Percentiles rank a stretch among this genome's conserved stretches.
phyloP scores from a whole-genome alignment of 2,797 vertebrate species.

The Taeniopygia guttata region DNA sequence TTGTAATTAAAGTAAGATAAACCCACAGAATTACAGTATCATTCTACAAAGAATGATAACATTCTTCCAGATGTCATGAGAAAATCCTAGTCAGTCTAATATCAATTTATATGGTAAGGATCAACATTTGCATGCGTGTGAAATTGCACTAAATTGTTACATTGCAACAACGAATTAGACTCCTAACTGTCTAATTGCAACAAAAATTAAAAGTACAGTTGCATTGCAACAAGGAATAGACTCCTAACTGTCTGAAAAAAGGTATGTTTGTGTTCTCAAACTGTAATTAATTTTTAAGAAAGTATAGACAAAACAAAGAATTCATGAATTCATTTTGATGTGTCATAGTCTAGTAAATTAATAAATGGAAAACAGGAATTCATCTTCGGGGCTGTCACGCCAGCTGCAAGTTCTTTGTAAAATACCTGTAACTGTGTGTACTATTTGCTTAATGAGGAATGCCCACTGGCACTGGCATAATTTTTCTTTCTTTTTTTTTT shows the following conservation, averaged over 20 bases:
- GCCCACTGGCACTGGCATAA: not conserved
- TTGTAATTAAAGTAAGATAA: slow-evolving; percentile 43
- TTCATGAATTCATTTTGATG: not conserved
- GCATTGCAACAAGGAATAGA: not conserved
- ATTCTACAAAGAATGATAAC: not conserved
- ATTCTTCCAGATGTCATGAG: not conserved
- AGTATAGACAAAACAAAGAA: not conserved
- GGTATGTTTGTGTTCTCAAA: not conserved
- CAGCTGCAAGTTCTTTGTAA: not conserved
- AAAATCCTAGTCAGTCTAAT: not conserved
- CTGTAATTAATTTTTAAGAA: not conserved
- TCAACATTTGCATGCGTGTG: not conserved
- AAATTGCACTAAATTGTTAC: not conserved
- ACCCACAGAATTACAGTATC: not conserved
- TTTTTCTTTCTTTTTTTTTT: not conserved
- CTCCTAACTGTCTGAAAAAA: not conserved
- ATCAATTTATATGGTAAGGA: not conserved
- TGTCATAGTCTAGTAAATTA: not conserved
- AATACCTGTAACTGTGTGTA: not conserved
- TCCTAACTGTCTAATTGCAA: not conserved
- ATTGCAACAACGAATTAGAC: not conserved
- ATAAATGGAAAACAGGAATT: not conserved
- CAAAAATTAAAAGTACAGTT: no score
- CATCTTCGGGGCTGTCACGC: not conserved
- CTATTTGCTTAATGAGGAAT: not conserved